Conservation (phyloP, 2,113 vertebrate genomes). For the Salvelinus fontinalis region DNA sequence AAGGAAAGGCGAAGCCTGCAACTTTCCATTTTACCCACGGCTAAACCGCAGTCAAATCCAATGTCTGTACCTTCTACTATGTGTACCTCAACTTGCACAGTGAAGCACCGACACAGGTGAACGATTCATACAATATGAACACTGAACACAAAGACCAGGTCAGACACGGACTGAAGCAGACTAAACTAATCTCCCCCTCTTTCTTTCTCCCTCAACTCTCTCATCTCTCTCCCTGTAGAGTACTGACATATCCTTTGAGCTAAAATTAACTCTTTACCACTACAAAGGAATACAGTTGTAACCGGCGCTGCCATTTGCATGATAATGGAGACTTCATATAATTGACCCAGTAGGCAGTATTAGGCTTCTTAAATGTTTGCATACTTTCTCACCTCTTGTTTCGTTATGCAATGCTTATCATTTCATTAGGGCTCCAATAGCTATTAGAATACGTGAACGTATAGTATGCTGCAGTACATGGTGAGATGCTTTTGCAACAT, state of each 20-base stretch:
- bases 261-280: conserved; percentile 69
- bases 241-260: conserved; percentile 64
- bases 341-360: conserved; percentile 11
- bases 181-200: conserved; percentile 39
- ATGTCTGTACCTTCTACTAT: conserved; percentile 1
- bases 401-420: neutral
- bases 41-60: neutral
- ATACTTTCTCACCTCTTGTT: conserved; percentile 30
- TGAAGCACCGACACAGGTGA: conserved; percentile 23
- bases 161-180: conserved; percentile 47
- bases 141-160: conserved; percentile 47
- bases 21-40: conserved; percentile 19
- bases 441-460: neutral
- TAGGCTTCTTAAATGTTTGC: neutral
- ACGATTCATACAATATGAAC: conserved; percentile 22
- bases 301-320: conserved; percentile 59
- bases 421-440: conserved; percentile 6
- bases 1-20: conserved; percentile 1
- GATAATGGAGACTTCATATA: conserved; percentile 43
- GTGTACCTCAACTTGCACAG: conserved; percentile 7
- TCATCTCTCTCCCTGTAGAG: conserved; percentile 55
- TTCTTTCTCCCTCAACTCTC: conserved; percentile 24
- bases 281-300: conserved; percentile 63
- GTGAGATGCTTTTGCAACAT: too few relatives aligned
- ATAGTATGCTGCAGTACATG: neutral